phyloP scores from a whole-genome alignment of 2,888 invertebrate species.

The Resseliella maxima region DNA sequence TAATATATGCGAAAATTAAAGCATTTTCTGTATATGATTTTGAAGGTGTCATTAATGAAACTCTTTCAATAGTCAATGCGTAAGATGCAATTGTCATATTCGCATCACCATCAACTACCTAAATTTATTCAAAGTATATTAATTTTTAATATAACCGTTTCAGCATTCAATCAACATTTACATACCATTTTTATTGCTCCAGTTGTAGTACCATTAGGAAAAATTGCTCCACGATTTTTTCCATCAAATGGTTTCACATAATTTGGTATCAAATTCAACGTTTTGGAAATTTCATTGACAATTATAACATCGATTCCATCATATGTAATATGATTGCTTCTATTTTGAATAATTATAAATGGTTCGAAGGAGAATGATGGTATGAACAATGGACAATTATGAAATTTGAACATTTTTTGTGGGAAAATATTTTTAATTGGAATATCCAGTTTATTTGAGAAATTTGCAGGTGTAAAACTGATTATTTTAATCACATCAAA shows the following conservation, averaged over 20 bases:
- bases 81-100: background rate
- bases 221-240: background rate
- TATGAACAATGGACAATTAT: background rate
- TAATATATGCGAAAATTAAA: background rate
- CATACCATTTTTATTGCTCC: background rate
- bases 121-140: background rate
- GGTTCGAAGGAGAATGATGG: background rate
- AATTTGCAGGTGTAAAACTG: background rate
- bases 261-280: background rate
- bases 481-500: background rate
- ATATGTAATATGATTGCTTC: background rate
- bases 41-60: background rate
- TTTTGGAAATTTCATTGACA: background rate
- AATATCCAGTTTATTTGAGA: background rate
- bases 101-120: background rate
- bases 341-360: background rate
- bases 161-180: background rate
- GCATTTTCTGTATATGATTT: background rate
- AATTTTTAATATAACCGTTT: background rate
- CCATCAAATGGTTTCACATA: background rate
- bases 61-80: background rate
- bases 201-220: background rate
- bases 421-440: background rate
- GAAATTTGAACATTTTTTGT: background rate
- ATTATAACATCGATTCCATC: background rate